Conservation (phyloP, 2,888 invertebrate genomes). For the Tortrix viridana region DNA sequence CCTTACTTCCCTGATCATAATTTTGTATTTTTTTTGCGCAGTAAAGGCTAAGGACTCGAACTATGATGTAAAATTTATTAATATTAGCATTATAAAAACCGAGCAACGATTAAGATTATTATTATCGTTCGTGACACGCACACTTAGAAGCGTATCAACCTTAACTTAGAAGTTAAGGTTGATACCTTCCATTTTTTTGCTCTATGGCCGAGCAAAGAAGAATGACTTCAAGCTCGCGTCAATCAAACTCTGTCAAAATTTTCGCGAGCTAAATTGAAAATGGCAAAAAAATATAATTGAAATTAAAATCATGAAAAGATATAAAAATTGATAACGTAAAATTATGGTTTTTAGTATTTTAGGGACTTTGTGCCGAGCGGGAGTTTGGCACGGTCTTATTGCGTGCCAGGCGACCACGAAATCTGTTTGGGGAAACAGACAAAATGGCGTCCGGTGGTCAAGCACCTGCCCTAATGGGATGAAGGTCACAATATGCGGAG, state of each 20-base stretch:
- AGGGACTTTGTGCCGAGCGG: conserved; percentile 9
- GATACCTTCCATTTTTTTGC: background rate
- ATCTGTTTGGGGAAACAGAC: background rate
- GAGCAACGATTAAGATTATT: too few species aligned
- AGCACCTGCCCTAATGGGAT: conserved; percentile 68
- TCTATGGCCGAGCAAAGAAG: conserved; percentile 22
- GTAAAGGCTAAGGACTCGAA: too few species aligned
- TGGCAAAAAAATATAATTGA: too few species aligned
- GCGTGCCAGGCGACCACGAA: background rate
- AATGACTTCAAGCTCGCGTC: conserved; percentile 7
- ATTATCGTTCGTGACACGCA: too few species aligned
- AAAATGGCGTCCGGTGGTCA: conserved; percentile 42
- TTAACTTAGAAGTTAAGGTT: too few species aligned
- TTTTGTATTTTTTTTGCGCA: too few species aligned
- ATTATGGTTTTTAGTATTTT: conserved; percentile 24
- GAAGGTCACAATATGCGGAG: conserved; percentile 84
- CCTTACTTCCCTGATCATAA: too few species aligned
- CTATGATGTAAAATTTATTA: too few species aligned
- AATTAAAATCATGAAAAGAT: conserved; percentile 24
- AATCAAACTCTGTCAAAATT: conserved; percentile 5
- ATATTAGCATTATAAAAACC: too few species aligned
- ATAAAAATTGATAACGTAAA: conserved; percentile 5
- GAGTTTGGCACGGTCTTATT: background rate
- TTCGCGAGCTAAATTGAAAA: conserved; percentile 1
- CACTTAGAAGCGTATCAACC: too few species aligned